These are phyloP conservation scores for Erpobdella octoculata DNA, from an alignment of 2,888 invertebrate genomes.

Conservation along the genomic window DNA sequence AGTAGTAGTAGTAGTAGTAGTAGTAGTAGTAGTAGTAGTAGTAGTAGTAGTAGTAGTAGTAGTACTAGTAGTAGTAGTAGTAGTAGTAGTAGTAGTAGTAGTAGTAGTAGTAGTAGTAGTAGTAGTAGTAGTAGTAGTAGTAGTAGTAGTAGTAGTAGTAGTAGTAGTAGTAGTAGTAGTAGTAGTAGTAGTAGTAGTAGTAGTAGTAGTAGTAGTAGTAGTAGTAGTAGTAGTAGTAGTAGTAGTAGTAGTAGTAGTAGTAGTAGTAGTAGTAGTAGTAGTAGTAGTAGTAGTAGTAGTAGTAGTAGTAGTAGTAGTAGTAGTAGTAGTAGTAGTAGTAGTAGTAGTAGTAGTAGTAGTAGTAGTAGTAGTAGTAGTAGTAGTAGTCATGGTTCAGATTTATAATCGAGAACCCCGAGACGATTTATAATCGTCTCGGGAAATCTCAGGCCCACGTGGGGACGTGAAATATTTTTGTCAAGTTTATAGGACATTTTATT, in stretches of 20 bases:
- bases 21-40: constrained; percentile 13
- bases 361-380: constrained; percentile 28
- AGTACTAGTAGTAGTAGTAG: constrained; percentile 21
- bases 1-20: constrained; percentile 1
- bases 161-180: constrained; percentile 28
- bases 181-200: constrained; percentile 28
- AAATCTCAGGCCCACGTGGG: too few relatives aligned
- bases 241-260: constrained; percentile 26
- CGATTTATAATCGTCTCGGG: too few relatives aligned
- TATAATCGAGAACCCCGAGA: too few relatives aligned
- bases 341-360: constrained; percentile 27
- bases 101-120: constrained; percentile 27
- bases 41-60: constrained; percentile 15
- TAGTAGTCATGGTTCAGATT: constrained; percentile 17
- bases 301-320: constrained; percentile 28
- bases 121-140: constrained; percentile 28
- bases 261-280: constrained; percentile 27
- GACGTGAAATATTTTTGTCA: too few relatives aligned
- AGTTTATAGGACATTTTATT: too few relatives aligned
- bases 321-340: constrained; percentile 27
- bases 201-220: constrained; percentile 28
- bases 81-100: constrained; percentile 24
- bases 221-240: constrained; percentile 28
- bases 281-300: constrained; percentile 27
- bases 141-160: constrained; percentile 28